Evolutionary conservation across 2,888 invertebrate species (phyloP), one percentile per base, ranked within the genome.

Genomic region (Stenodera caucasica): DNA sequence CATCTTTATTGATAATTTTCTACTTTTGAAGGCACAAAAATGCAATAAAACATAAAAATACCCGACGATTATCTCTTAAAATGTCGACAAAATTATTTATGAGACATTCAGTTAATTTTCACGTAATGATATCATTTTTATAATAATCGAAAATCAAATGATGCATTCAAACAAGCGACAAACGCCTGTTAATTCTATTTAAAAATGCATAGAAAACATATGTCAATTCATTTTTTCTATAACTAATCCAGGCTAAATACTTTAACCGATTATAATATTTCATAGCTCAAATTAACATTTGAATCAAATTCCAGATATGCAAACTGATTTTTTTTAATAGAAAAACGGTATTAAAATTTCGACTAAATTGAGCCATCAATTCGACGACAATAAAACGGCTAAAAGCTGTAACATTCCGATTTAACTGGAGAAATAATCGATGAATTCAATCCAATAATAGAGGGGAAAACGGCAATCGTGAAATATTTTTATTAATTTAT

Each of bases 191-290:
- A 40, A 40, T 2, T 40, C 40, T 40, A 40, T 40, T 40, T 40
- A 21, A 12, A 58, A 61, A 51, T 61, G 51, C 53, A 37, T 55
- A 60, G 50, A 49, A 58, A 57, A 53, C 61, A 61, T 49, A 58
- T 58, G 61, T 61, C 57, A 61, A 57, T 61, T 55, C 57, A 37
- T 50, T 55, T 50, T 49, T 58, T 45, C 35, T 57, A 49, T 40
- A 21, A 50, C 8, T 50, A 26, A 30, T 18, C 32, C 51, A 51
- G 51, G 32, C 33, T 50, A 26, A 49, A 23, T 23, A 55, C 6
- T 55, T 23, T 40, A 18, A 40, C 40, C 8, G 40, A 21, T 40
- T 4, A 21, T n/a, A n/a, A n/a, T 37, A 15, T 21, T 40, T 40
- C 40, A 40, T 40, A 40, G 21, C 11, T 40, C 11, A 40, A 40